phyloP scores from a whole-genome alignment of 2,113 vertebrate species.

The Cnemophilus loriae region DNA sequence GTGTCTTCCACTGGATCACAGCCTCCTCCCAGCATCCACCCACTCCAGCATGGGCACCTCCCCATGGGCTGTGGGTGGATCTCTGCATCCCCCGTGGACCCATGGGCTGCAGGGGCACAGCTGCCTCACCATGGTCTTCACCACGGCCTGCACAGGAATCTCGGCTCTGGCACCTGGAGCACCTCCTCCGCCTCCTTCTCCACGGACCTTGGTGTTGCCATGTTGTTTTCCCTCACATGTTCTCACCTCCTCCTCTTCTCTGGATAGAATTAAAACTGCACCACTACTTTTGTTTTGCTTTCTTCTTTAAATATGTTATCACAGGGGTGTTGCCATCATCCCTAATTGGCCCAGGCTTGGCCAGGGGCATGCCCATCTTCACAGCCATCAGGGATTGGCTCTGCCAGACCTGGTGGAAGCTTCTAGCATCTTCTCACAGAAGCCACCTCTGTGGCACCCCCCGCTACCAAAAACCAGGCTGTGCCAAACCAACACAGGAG shows the following conservation, averaged over 20 bases:
- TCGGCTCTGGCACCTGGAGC: fast-evolving
- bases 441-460: neutral
- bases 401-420: neutral
- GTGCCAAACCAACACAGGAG: neutral
- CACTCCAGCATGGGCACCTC: fast-evolving
- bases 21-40: neutral
- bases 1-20: neutral
- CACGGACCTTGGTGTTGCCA: neutral
- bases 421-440: neutral
- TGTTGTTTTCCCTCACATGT: neutral
- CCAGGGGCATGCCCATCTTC: too few species aligned
- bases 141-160: neutral
- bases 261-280: neutral
- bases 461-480: fast-evolving
- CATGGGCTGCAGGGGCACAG: neutral
- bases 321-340: fast-evolving
- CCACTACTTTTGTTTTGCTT: neutral
- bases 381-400: too few species aligned
- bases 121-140: neutral
- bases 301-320: neutral
- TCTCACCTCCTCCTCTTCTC: neutral
- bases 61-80: neutral
- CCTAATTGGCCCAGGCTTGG: neutral
- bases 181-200: neutral
- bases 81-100: neutral